These are phyloP conservation scores for Pseudochirops corinnae DNA, from an alignment of 2,797 vertebrate species.

Conservation along the genomic window DNA sequence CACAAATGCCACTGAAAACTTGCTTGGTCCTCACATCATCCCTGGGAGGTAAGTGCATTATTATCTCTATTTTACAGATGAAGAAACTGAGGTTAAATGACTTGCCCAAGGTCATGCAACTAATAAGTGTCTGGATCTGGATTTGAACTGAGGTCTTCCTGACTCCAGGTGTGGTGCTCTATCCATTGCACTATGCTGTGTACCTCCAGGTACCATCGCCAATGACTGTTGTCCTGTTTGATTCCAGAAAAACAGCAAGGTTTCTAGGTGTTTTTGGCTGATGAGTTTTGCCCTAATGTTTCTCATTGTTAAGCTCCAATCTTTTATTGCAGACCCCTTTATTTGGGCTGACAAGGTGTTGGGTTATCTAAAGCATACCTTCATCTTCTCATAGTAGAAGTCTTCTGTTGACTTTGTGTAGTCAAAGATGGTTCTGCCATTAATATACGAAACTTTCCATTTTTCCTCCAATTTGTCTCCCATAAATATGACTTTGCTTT, in stretches of 20 bases:
- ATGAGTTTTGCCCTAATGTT: not conserved
- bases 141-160: not conserved
- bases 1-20: not conserved
- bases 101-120: not conserved
- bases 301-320: not conserved
- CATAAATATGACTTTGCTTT: slow-evolving; percentile 39
- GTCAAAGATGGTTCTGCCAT: not conserved
- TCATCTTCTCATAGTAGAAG: not conserved
- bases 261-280: not conserved
- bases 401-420: not conserved
- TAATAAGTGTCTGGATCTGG: not conserved
- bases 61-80: not conserved
- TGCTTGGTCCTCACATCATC: not conserved
- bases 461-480: slow-evolving; percentile 62
- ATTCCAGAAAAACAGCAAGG: not conserved
- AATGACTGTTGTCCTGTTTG: not conserved
- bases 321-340: not conserved
- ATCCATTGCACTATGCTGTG: not conserved
- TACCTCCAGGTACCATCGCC: not conserved
- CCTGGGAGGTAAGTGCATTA: not conserved
- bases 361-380: not conserved
- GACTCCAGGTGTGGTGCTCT: not conserved
- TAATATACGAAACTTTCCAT: slow-evolving; percentile 43
- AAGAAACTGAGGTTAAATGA: not conserved
- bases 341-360: not conserved